phyloP scores from a whole-genome alignment of 2,888 invertebrate genomes.

The Rhingia campestris region DNA sequence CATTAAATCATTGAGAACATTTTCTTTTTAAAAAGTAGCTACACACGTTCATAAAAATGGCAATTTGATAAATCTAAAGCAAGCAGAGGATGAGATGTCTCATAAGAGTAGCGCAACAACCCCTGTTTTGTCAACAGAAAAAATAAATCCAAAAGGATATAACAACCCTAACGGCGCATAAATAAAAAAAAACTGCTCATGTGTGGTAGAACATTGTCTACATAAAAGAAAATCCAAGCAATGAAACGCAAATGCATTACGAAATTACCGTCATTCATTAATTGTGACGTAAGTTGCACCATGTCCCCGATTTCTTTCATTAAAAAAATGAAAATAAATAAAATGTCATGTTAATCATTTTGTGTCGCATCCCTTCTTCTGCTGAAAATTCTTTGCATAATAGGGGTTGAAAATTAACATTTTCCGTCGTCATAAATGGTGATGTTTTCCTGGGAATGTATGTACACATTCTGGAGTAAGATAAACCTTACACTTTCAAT shows the following conservation, averaged over 20 bases:
- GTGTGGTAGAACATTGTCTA: neutral
- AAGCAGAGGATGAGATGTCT: conserved; percentile 44
- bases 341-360: conserved; percentile 20
- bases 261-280: conserved; percentile 71
- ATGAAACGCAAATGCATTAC: conserved; percentile 69
- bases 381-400: conserved; percentile 1
- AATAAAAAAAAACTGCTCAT: conserved; percentile 12
- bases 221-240: conserved; percentile 13
- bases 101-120: conserved; percentile 57
- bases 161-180: conserved; percentile 10
- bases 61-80: neutral
- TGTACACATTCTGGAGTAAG: no score
- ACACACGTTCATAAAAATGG: neutral
- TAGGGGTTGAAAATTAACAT: neutral
- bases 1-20: conserved; percentile 57
- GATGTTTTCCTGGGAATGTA: no score
- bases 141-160: conserved; percentile 56
- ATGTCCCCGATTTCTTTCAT: conserved; percentile 60
- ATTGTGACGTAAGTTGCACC: conserved; percentile 69
- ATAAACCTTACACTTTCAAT: no score
- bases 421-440: no score
- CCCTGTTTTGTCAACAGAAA: conserved; percentile 58
- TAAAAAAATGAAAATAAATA: conserved; percentile 21
- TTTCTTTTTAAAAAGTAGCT: neutral
- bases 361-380: conserved; percentile 11